Conservation (phyloP, 2,888 invertebrate species). For the Orgyia antiqua region DNA sequence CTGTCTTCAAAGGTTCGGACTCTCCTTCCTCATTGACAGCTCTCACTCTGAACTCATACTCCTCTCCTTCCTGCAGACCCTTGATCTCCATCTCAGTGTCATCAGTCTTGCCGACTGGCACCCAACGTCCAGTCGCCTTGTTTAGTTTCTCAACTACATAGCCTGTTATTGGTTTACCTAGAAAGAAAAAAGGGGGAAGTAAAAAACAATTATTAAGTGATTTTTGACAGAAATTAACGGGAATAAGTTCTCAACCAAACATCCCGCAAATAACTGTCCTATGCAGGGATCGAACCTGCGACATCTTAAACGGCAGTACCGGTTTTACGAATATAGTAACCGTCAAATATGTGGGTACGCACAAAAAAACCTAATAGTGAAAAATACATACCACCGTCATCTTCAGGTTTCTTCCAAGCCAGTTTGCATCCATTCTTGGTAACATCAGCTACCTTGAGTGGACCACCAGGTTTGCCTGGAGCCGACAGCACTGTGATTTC, state of each 20-base stretch:
- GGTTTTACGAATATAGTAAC: too few species aligned
- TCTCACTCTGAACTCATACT: conserved; percentile 95
- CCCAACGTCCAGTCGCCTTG: conserved; percentile 93
- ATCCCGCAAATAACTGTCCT: too few species aligned
- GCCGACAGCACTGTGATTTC: conserved; percentile 92
- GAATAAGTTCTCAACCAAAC: too few species aligned
- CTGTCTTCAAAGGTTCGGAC: conserved; percentile 96
- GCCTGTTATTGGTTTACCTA: conserved; percentile 89
- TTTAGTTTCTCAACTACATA: conserved; percentile 97
- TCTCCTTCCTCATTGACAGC: conserved; percentile 97
- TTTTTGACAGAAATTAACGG: too few species aligned
- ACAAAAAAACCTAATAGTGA: too few species aligned
- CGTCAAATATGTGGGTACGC: too few species aligned
- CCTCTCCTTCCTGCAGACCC: conserved; percentile 91
- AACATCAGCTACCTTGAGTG: conserved; percentile 91
- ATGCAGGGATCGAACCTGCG: too few species aligned
- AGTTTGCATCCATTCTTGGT: conserved; percentile 94
- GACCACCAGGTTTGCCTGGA: conserved; percentile 92
- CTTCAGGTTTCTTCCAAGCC: conserved; percentile 95
- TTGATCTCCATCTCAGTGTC: conserved; percentile 90
- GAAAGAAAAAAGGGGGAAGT: neutral
- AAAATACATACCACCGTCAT: conserved; percentile 91
- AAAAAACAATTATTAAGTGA: too few species aligned
- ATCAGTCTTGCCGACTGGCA: conserved; percentile 92
- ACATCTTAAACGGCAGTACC: too few species aligned